Base-by-base conservation (phyloP, 2,797 vertebrate species). In the Dendrocincla fuliginosa region DNA sequence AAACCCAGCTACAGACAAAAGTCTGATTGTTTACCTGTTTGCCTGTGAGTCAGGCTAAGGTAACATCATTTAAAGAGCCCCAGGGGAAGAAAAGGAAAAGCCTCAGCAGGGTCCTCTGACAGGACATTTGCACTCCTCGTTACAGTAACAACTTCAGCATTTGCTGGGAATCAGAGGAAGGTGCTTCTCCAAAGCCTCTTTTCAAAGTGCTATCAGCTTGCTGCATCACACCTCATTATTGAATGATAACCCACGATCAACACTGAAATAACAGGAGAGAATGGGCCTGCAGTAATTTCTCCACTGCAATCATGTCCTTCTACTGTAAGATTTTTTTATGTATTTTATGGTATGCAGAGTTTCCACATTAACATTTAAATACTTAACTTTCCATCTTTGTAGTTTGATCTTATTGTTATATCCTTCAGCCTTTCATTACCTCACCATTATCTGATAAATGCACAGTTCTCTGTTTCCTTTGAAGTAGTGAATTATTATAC, bases 401-500 rank as follows among this genome's bases (percentile, higher is more conserved):
- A 61, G 41, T 87, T 87, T 73, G 84, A 96, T 89, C 76, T 87
- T 78, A 89, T 60, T 87, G 59, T 80, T 94, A 49, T 39, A 78
- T 87, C 60, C 71, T 92, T 94, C 76, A 77, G 63, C 76, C 32
- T 89, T 92, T 87, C 60, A 60, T 83, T 89, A 61, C 64, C 53
- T 87, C 77, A 33, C 13, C 49, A 35, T 85, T 96, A 85, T 80
- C 93, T 92, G 82, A 92, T 95, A 85, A 89, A 85, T 46, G 50
- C 57, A 68, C 24, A 70, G 33, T 67, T 80, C 70, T 77, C 56
- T 60, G 30, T 85, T 81, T 68, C 65, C 82, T 94, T 95, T 95
- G 93, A 96, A 89, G 89, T 46, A 77, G 84, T 87, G 91, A 91
- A 92, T 92, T 91, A 87, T 96, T 95, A 91, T 28, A 50, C 89